These are phyloP conservation scores for Rhinatrema bivittatum DNA, from an alignment of 2,797 vertebrate species.

Conservation along the genomic window DNA sequence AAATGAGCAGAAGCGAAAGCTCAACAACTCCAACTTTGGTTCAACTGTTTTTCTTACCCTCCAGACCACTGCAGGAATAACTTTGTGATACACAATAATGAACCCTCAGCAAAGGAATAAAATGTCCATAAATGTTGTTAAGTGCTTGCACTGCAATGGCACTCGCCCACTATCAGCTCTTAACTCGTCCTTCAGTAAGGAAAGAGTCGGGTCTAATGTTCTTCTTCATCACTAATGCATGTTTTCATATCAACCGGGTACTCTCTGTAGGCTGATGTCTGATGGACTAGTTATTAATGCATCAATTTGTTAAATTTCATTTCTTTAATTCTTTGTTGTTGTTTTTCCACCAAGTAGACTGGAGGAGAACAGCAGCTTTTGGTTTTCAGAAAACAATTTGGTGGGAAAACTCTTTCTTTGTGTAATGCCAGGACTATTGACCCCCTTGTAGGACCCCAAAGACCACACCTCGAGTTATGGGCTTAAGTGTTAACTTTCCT, in stretches of 20 bases:
- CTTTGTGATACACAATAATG: conserved; percentile 31
- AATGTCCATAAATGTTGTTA: conserved; percentile 31
- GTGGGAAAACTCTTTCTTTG: no score
- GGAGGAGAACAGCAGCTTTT: background rate
- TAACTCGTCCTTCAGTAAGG: conserved; percentile 21
- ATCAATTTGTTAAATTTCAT: conserved; percentile 28
- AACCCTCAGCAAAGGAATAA: conserved; percentile 11
- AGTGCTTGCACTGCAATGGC: conserved; percentile 31
- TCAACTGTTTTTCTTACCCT: conserved; percentile 22
- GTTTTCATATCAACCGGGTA: conserved; percentile 30
- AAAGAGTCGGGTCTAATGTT: conserved; percentile 26
- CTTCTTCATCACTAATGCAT: conserved; percentile 35
- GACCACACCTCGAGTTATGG: no score
- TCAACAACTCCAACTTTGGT: no score
- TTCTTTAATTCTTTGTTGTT: conserved; percentile 14
- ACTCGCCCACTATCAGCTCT: conserved; percentile 29
- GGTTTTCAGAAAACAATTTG: background rate
- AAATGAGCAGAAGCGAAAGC: conserved; percentile 10
- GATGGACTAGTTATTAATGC: conserved; percentile 37
- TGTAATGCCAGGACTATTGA: no score
- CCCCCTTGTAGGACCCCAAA: no score
- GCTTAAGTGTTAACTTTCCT: no score
- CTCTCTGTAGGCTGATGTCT: conserved; percentile 18
- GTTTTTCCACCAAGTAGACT: background rate
- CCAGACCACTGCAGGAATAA: conserved; percentile 25